Base-by-base conservation (phyloP, 2,797 vertebrate genomes). In the Adrianichthys oophorus region DNA sequence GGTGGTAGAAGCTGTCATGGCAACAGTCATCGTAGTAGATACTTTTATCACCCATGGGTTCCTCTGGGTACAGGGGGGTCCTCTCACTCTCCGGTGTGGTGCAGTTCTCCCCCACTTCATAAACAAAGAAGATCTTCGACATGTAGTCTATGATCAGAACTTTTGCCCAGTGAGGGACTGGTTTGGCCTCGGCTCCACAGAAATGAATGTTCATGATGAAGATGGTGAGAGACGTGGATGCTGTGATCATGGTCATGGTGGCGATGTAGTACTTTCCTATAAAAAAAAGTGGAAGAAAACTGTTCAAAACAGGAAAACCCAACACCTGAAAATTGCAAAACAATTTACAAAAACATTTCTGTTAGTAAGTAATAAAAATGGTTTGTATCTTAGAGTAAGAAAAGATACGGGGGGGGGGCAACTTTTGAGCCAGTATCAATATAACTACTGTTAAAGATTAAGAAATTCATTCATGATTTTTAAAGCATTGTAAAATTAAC, bases 141-240 rank as follows among this genome's bases (percentile, higher is more conserved):
- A 99, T 98, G 85, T 98, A 98, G 83, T 95, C 94, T 56, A 98
- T 91, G 85, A 99, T 96, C 71, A 99, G 84, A 56, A 98, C 94
- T 62, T 93, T 95, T 16, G 96, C 97, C 97, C 97, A 99, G 4
- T 85, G 92, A 4, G 97, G 97, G 54, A 99, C 96, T 0, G 97
- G 96, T 70, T 93, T 95, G 67, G 97, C 97, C 86, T 98, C 97
- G 0, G 96, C 93, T 17, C 97, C 97, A 13, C 97, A 99, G 59
- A 98, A 97, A 78, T 99, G 97, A 69, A 99, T 95, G 54, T 99
- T 98, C 97, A 99, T 99, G 75, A 98, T 96, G 83, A 99, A 98
- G 76, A 99, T 99, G 1, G 97, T 98, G 80, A 98, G 41, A 1
- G 96, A 96, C 0, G 97, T 98, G 51, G 97, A 99, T 26, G 97